These are phyloP conservation scores for Musca vetustissima DNA, from an alignment of 1,140 invertebrate species.

Conservation along the genomic window DNA sequence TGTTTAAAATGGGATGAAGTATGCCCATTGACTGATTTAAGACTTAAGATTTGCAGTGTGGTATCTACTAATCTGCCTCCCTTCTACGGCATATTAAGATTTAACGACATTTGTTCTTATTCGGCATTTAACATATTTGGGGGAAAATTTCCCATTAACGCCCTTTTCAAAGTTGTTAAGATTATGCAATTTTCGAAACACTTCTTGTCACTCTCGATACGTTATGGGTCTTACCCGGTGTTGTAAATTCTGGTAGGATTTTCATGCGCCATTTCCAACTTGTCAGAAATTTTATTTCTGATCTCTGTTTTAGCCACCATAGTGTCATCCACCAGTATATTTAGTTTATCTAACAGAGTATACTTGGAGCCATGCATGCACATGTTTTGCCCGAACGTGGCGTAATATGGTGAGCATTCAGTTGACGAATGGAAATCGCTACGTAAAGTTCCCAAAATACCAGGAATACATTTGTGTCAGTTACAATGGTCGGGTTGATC, in stretches of 20 bases:
- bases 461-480: not conserved
- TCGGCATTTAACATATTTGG: conserved; percentile 1
- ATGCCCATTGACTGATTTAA: not conserved
- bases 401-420: not conserved
- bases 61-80: conserved; percentile 19
- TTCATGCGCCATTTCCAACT: not conserved
- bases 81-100: not conserved
- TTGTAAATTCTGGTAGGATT: not conserved
- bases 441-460: not conserved
- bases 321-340: not conserved
- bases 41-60: conserved; percentile 31
- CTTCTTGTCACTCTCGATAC: not conserved
- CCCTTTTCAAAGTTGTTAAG: not conserved
- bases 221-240: not conserved
- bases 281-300: not conserved
- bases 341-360: not conserved
- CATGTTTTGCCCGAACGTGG: not conserved
- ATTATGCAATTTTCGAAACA: not conserved
- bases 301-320: not conserved
- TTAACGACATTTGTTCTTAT: not conserved
- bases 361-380: not conserved
- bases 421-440: not conserved
- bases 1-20: too few relatives aligned
- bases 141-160: not conserved
- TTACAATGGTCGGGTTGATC: not conserved